phyloP scores from a whole-genome alignment of 1,140 invertebrate species.

The Aphidius ervi region DNA sequence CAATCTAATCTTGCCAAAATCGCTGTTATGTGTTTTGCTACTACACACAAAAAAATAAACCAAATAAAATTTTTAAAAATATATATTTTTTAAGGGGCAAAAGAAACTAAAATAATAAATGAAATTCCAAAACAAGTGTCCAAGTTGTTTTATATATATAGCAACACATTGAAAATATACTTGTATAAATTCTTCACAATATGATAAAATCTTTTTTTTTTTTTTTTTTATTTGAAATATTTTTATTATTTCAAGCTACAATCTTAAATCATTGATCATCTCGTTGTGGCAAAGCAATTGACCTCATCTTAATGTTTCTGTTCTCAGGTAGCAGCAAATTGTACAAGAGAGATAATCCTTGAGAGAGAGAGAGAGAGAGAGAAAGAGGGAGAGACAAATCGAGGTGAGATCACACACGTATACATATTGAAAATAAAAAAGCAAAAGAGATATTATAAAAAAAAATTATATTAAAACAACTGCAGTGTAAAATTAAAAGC shows the following conservation, averaged over 20 bases:
- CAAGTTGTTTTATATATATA: no score
- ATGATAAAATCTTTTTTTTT: background rate
- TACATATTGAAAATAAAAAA: constrained; percentile 13
- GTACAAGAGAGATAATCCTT: constrained; percentile 23
- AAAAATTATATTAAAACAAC: constrained; percentile 7
- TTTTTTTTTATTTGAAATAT: background rate
- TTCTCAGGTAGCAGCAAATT: constrained; percentile 33
- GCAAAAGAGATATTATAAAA: no score
- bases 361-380: constrained; percentile 16
- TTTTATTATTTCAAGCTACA: background rate
- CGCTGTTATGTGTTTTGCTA: constrained; percentile 14
- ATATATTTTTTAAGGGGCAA: no score
- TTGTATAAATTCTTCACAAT: no score
- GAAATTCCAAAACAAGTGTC: no score
- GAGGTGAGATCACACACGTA: constrained; percentile 27
- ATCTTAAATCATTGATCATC: background rate
- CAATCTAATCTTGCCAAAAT: constrained; percentile 21
- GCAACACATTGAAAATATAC: no score
- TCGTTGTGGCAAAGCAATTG: constrained; percentile 4
- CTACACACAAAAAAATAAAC: constrained; percentile 1
- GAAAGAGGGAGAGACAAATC: constrained; percentile 6
- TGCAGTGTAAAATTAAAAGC: background rate
- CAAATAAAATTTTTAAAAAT: background rate
- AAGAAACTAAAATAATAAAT: no score
- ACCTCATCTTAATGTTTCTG: constrained; percentile 18